These are phyloP conservation scores for Macrophya annulata DNA, from an alignment of 2,888 invertebrate species.

Conservation along the genomic window DNA sequence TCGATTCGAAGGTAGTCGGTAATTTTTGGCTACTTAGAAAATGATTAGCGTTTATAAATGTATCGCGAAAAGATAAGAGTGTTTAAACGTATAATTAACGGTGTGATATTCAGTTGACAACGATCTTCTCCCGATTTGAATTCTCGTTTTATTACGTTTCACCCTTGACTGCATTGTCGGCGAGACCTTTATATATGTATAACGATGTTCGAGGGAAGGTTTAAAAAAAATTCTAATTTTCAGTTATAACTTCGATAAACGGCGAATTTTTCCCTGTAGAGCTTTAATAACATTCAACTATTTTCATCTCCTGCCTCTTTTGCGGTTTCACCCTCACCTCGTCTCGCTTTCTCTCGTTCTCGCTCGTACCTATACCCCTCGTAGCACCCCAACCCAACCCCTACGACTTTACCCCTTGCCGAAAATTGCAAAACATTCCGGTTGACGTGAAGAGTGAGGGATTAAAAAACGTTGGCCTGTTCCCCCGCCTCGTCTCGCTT, in stretches of 20 bases:
- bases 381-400: conserved; percentile 18
- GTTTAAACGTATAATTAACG: conserved; percentile 2
- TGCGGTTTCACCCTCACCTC: conserved; percentile 28
- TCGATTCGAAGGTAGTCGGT: not conserved
- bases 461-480: conserved; percentile 51
- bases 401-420: conserved; percentile 48
- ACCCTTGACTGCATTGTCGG: conserved; percentile 23
- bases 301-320: conserved; percentile 40
- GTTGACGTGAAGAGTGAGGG: conserved; percentile 53
- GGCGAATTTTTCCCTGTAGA: conserved; percentile 34
- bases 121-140: not conserved
- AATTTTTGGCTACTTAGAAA: not conserved
- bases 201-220: conserved; percentile 4
- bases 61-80: not conserved
- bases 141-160: not conserved
- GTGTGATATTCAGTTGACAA: not conserved
- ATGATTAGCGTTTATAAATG: not conserved
- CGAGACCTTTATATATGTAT: not conserved
- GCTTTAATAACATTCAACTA: conserved; percentile 51
- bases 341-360: conserved; percentile 34
- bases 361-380: not conserved
- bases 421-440: conserved; percentile 58
- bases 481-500: conserved; percentile 15
- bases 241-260: conserved; percentile 44
- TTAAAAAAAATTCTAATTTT: conserved; percentile 46